phyloP scores from a whole-genome alignment of 2,113 vertebrate species.

The Chaetodon auriga region DNA sequence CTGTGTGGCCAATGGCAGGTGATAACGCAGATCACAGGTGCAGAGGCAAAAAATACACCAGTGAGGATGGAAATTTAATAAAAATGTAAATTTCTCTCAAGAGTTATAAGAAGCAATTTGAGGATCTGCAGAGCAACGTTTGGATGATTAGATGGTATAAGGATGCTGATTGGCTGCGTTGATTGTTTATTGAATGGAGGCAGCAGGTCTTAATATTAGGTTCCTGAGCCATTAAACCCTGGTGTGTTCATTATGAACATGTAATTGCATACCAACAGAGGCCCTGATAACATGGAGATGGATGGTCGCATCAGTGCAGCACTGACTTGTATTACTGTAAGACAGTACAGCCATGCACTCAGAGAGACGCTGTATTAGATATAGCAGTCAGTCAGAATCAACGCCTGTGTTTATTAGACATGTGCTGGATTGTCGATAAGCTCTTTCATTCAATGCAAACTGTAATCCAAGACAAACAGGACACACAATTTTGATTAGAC shows the following conservation, averaged over 20 bases:
- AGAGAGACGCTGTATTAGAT: background rate
- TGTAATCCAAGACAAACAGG: slow-evolving; percentile 13
- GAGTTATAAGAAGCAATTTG: slow-evolving; percentile 31
- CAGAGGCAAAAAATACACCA: slow-evolving; percentile 1
- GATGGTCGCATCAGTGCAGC: slow-evolving; percentile 8
- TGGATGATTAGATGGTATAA: slow-evolving; percentile 26
- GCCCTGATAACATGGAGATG: background rate
- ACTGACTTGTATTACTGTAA: background rate
- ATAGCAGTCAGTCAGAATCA: background rate
- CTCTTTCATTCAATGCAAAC: background rate
- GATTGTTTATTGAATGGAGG: slow-evolving; percentile 41
- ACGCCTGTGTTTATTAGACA: background rate
- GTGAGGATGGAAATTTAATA: slow-evolving; percentile 51
- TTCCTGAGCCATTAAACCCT: slow-evolving; percentile 11
- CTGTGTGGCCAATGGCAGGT: background rate
- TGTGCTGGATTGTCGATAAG: background rate
- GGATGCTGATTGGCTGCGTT: slow-evolving; percentile 8
- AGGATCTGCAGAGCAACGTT: slow-evolving; percentile 16
- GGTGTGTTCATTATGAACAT: slow-evolving; percentile 12
- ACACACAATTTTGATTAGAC: background rate
- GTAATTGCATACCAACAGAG: slow-evolving; percentile 20
- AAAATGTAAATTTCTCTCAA: slow-evolving; percentile 61
- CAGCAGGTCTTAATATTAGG: background rate
- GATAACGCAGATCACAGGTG: slow-evolving; percentile 28
- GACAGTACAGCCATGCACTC: background rate